phyloP scores from a whole-genome alignment of 2,888 invertebrate genomes.

The Trissolcus japonicus region DNA sequence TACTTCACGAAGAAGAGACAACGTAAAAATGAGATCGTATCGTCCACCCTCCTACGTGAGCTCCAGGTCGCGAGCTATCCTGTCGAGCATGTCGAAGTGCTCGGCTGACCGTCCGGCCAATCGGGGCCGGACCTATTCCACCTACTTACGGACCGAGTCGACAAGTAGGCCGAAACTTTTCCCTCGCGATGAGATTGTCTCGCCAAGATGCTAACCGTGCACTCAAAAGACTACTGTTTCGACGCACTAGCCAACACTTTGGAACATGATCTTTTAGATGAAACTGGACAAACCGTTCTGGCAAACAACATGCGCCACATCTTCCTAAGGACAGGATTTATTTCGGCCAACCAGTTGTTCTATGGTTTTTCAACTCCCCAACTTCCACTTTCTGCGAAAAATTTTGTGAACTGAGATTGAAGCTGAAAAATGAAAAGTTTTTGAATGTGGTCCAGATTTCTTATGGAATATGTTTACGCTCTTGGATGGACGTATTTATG shows the following conservation, averaged over 20 bases:
- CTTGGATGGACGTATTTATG: constrained; percentile 1
- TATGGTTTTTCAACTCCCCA: not conserved
- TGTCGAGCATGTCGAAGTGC: constrained; percentile 48
- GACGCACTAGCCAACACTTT: constrained; percentile 22
- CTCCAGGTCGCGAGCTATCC: constrained; percentile 44
- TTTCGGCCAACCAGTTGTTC: not conserved
- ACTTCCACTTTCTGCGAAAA: not conserved
- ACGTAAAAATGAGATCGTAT: constrained; percentile 53
- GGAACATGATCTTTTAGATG: constrained; percentile 28
- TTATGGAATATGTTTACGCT: not conserved
- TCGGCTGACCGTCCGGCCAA: constrained; percentile 35
- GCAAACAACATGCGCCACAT: too few relatives aligned
- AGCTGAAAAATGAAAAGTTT: not conserved
- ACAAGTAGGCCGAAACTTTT: constrained; percentile 55
- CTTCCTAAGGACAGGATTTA: too few relatives aligned
- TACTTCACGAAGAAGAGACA: constrained; percentile 47
- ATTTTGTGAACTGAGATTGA: not conserved
- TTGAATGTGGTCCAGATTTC: not conserved
- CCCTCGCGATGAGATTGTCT: constrained; percentile 40
- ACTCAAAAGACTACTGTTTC: constrained; percentile 25
- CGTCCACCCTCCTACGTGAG: constrained; percentile 53
- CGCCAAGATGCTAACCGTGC: constrained; percentile 30
- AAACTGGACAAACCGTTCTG: constrained; percentile 7
- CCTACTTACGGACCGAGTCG: constrained; percentile 48
- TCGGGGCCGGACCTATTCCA: constrained; percentile 50